phyloP scores from a whole-genome alignment of 1,140 invertebrate genomes.

The Heliconius melpomene region DNA sequence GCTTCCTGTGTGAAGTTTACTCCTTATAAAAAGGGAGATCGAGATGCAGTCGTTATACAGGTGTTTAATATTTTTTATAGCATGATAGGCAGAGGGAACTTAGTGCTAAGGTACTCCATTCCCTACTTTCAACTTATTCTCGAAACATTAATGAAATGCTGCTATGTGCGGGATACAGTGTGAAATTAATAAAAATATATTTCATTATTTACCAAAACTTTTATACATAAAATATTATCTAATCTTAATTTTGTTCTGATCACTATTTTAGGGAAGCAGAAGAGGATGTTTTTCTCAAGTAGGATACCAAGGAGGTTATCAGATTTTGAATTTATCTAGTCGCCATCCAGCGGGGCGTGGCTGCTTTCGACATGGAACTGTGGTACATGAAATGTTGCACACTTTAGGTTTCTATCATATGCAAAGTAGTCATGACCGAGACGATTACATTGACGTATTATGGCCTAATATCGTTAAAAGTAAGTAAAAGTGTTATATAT shows the following conservation, averaged over 20 bases:
- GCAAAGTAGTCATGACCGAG: slow-evolving; percentile 86
- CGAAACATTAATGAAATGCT: no score
- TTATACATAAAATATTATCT: not conserved
- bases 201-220: no score
- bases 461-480: slow-evolving; percentile 85
- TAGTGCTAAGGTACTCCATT: no score
- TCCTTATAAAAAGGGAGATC: slow-evolving; percentile 68
- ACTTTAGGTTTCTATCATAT: slow-evolving; percentile 87
- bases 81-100: no score
- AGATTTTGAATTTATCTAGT: slow-evolving; percentile 78
- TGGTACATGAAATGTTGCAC: slow-evolving; percentile 87
- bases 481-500: slow-evolving; percentile 34
- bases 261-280: slow-evolving; percentile 67
- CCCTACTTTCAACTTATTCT: no score
- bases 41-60: slow-evolving; percentile 76
- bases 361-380: slow-evolving; percentile 81
- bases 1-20: slow-evolving; percentile 76
- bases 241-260: slow-evolving; percentile 3
- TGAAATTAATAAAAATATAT: no score
- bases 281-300: slow-evolving; percentile 81
- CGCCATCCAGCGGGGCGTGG: slow-evolving; percentile 73
- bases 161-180: no score
- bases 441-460: slow-evolving; percentile 85
- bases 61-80: slow-evolving; percentile 38
- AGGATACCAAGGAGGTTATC: slow-evolving; percentile 76